phyloP scores from a whole-genome alignment of 2,888 invertebrate genomes.

The Ectemnius cavifrons region DNA sequence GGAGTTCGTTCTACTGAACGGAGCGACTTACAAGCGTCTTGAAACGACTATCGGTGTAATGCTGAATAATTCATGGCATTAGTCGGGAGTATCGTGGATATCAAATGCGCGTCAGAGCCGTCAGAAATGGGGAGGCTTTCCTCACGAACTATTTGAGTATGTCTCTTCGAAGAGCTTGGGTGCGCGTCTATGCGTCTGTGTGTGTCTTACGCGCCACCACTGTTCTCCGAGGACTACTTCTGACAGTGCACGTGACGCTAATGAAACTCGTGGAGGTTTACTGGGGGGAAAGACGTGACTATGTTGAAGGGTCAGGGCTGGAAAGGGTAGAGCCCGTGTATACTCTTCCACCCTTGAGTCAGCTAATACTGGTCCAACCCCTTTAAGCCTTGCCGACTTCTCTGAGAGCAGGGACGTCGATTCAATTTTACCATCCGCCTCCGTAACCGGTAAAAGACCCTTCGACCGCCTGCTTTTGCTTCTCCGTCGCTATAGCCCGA shows the following conservation, averaged over 20 bases:
- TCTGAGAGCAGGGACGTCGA: constrained; percentile 47
- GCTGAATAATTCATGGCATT: constrained; percentile 36
- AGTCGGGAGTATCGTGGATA: constrained; percentile 47
- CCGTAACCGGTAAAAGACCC: not conserved
- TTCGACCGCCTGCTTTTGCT: too few species aligned
- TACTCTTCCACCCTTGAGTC: constrained; percentile 21
- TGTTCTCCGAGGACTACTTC: constrained; percentile 44
- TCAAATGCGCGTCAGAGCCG: constrained; percentile 49
- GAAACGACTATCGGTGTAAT: constrained; percentile 5
- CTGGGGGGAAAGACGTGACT: constrained; percentile 43
- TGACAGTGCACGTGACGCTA: constrained; percentile 59
- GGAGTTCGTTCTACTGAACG: not conserved
- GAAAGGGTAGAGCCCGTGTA: constrained; percentile 24
- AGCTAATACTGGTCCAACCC: constrained; percentile 55
- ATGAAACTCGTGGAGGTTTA: constrained; percentile 50
- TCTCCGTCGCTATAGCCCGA: constrained; percentile 31
- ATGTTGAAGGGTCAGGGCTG: constrained; percentile 39
- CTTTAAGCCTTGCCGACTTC: constrained; percentile 57
- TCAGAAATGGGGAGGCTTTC: constrained; percentile 38
- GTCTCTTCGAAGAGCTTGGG: not conserved
- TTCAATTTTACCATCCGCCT: constrained; percentile 54
- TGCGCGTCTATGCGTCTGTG: not conserved
- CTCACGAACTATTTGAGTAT: not conserved
- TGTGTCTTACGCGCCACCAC: constrained; percentile 37
- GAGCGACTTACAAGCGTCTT: constrained; percentile 6